These are phyloP conservation scores for Brachynemurus nebulosus DNA, from an alignment of 2,888 invertebrate species.

Conservation along the genomic window DNA sequence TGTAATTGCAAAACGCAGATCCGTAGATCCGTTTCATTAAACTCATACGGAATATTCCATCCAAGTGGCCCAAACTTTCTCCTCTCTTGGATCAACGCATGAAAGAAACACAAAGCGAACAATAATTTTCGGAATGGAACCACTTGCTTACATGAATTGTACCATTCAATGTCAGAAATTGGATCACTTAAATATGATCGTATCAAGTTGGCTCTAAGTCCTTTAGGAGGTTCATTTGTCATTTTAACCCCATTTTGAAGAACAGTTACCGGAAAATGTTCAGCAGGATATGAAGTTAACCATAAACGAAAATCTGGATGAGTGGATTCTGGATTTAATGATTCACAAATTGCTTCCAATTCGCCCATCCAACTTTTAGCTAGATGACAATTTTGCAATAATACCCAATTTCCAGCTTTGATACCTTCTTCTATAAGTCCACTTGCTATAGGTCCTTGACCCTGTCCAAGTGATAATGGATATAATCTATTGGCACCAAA, in stretches of 20 bases:
- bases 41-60: conserved; percentile 93
- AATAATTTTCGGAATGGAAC: conserved; percentile 70
- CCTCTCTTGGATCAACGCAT: conserved; percentile 82
- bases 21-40: conserved; percentile 85
- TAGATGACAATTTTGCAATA: conserved; percentile 90
- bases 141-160: conserved; percentile 64
- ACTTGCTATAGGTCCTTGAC: conserved; percentile 83
- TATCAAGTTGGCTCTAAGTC: conserved; percentile 67
- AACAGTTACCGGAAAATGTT: conserved; percentile 82
- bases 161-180: conserved; percentile 76
- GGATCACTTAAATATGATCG: conserved; percentile 80
- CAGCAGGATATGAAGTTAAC: conserved; percentile 90
- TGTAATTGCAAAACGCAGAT: conserved; percentile 81
- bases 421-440: conserved; percentile 74
- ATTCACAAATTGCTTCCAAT: conserved; percentile 82
- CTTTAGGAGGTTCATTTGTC: conserved; percentile 93
- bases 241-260: conserved; percentile 91
- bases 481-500: conserved; percentile 63
- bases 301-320: conserved; percentile 87
- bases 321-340: conserved; percentile 61
- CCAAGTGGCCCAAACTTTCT: conserved; percentile 86
- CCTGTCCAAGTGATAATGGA: conserved; percentile 82
- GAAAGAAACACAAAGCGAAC: conserved; percentile 86
- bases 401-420: conserved; percentile 79
- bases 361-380: conserved; percentile 91